These are phyloP conservation scores for Tokudaia muenninki DNA, from an alignment of 2,797 vertebrate species.

Conservation along the genomic window DNA sequence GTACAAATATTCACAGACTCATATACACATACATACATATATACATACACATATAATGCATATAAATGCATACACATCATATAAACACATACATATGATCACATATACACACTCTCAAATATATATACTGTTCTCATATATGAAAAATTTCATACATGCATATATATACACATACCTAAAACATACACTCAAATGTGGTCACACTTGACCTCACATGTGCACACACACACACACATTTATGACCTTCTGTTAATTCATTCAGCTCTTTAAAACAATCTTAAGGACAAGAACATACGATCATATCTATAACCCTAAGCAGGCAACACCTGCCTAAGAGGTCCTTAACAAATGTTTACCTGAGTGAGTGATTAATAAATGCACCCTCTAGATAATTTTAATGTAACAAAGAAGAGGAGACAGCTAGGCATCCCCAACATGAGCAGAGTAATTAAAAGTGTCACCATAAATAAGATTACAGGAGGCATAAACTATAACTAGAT, in stretches of 20 bases:
- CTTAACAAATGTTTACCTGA: slow-evolving; percentile 18
- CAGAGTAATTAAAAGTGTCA: neutral
- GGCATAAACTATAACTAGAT: neutral
- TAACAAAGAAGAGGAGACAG: neutral
- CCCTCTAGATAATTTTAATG: slow-evolving; percentile 40
- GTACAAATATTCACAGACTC: neutral
- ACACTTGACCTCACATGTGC: neutral
- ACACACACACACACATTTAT: neutral
- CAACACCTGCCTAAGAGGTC: neutral
- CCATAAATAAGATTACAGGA: slow-evolving; percentile 19
- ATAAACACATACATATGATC: neutral
- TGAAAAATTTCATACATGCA: neutral
- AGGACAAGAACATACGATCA: neutral
- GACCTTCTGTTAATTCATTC: slow-evolving; percentile 12
- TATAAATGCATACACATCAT: neutral
- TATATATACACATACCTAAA: neutral
- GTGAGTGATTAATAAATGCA: slow-evolving; percentile 4
- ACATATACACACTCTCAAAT: neutral
- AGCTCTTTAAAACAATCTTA: slow-evolving; percentile 11
- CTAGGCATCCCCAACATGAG: neutral
- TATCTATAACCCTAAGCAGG: neutral
- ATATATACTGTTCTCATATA: neutral
- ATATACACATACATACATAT: neutral
- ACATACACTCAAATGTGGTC: neutral
- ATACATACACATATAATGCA: neutral